Evolutionary conservation across 1,140 invertebrate genomes (phyloP), one percentile per base, ranked within the genome.

Genomic region (Cheumatopsyche charites): DNA sequence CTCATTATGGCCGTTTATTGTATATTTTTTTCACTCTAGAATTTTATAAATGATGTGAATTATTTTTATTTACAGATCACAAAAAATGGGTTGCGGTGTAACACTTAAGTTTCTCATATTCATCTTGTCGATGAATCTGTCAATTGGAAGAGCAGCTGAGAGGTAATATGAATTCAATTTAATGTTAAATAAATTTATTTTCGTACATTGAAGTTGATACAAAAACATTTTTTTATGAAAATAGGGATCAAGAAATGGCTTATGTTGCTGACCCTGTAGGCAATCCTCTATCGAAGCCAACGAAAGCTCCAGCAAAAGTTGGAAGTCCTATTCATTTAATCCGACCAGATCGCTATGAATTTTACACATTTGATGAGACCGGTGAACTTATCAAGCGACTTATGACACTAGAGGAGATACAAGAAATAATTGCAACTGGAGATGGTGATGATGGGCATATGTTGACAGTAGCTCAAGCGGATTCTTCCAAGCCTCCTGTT

Each of bases 401-500:
- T 29, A 94, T 94, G 92, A 92, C 91, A 26, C 82, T 92, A 75
- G 86, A 92, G 76, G 91, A 94, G 82, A 94, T 94, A 68, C 91
- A 93, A 78, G 89, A 90, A 49, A 90, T 94, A 65, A 92, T 94
- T 29, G 92, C 92, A 0, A 90, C 88, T 25, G 91, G 91, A 1
- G 90, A 91, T 74, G 87, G 88, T 66, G 88, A 90, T 67, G 83
- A 85, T 68, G 82, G 83, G 1, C 79, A 81, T 19, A 78, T 87
- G 17, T 83, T 87, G 12, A 84, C 83, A 17, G 81, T 84, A 62
- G 81, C 83, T 7, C 84, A 84, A 77, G 80, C 83, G 19, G 80
- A 84, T 69, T 25, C 72, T 63, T 71, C 62, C 13, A 84, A 86
- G 76, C 83, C 80, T 72, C 83, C 78, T 23, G 80, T 78, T 73